Evolutionary conservation across 2,888 invertebrate species (phyloP).

Genomic region (Drosophila maculinotata): DNA sequence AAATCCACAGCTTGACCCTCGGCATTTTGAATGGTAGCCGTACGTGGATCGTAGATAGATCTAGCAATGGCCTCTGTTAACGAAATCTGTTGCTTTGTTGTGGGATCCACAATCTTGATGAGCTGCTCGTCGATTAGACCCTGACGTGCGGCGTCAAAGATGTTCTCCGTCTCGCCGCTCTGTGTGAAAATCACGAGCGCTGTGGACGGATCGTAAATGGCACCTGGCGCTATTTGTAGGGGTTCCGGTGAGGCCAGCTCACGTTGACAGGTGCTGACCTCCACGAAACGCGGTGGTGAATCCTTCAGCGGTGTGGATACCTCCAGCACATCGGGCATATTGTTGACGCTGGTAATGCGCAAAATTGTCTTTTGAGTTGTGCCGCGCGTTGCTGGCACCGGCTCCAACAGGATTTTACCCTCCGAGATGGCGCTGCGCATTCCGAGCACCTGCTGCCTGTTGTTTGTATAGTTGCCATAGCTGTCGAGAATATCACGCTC

Average conservation of each 20-base stretch:
- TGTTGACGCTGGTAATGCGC: slow-evolving; percentile 90
- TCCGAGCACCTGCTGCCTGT: slow-evolving; percentile 86
- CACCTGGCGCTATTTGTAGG: slow-evolving; percentile 89
- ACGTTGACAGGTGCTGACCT: slow-evolving; percentile 85
- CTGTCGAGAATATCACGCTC: slow-evolving; percentile 92
- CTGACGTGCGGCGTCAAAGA: slow-evolving; percentile 91
- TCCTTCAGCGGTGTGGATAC: slow-evolving; percentile 87
- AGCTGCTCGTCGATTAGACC: slow-evolving; percentile 89
- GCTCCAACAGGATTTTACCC: slow-evolving; percentile 88
- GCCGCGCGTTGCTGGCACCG: slow-evolving; percentile 84
- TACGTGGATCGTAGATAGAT: slow-evolving; percentile 90
- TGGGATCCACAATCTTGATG: slow-evolving; percentile 90
- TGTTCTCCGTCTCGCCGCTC: slow-evolving; percentile 89
- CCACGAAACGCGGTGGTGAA: slow-evolving; percentile 86
- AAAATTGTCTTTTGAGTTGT: slow-evolving; percentile 87
- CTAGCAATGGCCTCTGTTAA: slow-evolving; percentile 91
- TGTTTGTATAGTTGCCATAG: slow-evolving; percentile 90
- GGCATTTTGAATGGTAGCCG: slow-evolving; percentile 89
- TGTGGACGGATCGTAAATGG: slow-evolving; percentile 92
- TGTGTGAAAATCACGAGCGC: slow-evolving; percentile 91
- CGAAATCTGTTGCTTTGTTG: slow-evolving; percentile 88
- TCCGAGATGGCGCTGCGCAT: slow-evolving; percentile 91
- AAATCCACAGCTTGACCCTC: slow-evolving; percentile 89
- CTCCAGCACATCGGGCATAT: slow-evolving; percentile 90
- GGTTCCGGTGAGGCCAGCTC: slow-evolving; percentile 87